These are phyloP conservation scores for Cottoperca gobio DNA, from an alignment of 2,797 vertebrate genomes.

Conservation along the genomic window DNA sequence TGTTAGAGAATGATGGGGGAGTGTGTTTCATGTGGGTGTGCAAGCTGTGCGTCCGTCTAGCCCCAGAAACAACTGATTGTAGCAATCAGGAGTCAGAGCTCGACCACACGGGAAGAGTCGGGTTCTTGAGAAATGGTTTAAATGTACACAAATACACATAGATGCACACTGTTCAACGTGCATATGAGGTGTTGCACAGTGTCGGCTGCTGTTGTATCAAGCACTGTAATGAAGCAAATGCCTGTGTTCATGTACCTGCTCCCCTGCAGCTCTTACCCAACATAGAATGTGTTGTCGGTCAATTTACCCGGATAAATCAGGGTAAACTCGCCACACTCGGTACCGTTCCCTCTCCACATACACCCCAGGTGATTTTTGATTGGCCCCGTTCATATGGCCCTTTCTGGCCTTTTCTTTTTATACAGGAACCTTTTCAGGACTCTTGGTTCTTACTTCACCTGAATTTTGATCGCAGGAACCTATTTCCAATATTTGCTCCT, in stretches of 20 bases:
- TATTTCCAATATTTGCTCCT: not conserved
- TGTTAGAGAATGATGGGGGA: not conserved
- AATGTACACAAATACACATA: conserved; percentile 44
- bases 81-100: conserved; percentile 67
- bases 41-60: conserved; percentile 55
- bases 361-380: conserved; percentile 28
- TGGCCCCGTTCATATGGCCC: conserved; percentile 20
- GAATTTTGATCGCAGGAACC: not conserved
- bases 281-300: conserved; percentile 39
- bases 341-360: conserved; percentile 3
- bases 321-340: conserved; percentile 36
- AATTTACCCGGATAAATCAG: conserved; percentile 40
- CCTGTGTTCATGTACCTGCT: conserved; percentile 31
- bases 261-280: conserved; percentile 24
- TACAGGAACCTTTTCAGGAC: not conserved
- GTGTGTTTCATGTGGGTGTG: conserved; percentile 36
- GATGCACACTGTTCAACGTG: not conserved
- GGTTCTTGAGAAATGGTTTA: conserved; percentile 59
- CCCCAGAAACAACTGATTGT: conserved; percentile 56
- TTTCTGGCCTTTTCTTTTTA: conserved; percentile 23
- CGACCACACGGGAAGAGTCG: conserved; percentile 50
- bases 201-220: conserved; percentile 22
- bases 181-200: conserved; percentile 21
- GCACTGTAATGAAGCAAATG: conserved; percentile 50
- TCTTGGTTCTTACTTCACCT: not conserved